Base-by-base conservation (phyloP, 37 sponge, comb jelly and placozoan genomes). In the Amphimedon queenslandica region DNA sequence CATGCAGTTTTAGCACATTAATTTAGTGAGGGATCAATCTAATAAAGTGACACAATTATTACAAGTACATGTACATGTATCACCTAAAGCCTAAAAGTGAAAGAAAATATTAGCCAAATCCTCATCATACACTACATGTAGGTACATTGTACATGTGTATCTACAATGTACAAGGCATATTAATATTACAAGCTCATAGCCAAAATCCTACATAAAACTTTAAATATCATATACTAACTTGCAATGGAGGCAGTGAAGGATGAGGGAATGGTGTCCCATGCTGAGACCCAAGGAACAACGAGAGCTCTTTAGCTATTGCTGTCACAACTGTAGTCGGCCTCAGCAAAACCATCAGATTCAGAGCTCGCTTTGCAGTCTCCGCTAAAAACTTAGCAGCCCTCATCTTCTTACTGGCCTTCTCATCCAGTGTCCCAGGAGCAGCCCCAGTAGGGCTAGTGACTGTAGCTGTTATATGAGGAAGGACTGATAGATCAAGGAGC, bases 271-370 rank as follows among this genome's bases (percentile, higher is more conserved):
- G 80, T 21, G 75, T 84, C 37, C 69, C 76, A 64, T 89, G 90
- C 67, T 82, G 77, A 28, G 80, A 64, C 10, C 70, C 87, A 30
- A 87, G 75, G 65, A 65, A 80, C 28, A 53, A 72, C 21, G 88
- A 70, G 34, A 95, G 89, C 70, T 91, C 96, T 63, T 84, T 92
- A 25, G 96, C 86, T 28, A 95, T 69, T 2, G 83, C 82, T 42
- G 71, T 37, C 1, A 95, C 89, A 56, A 92, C 81, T 51, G 79
- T 81, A 23, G 67, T 71, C 21, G 96, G 87, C 20, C 74, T 23
- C 0, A 84, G 53, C 10, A 83, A 68, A 28, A 84, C 70, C 83
- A 89, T 87, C 30, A 88, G 72, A 25, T 74, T 85, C 40, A 95
- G 93, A 0, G 96, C 89, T 60, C 82, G 84, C 34, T 56, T 70